Conservation (phyloP, 2,113 vertebrate species). For the Saguinus imperator region DNA sequence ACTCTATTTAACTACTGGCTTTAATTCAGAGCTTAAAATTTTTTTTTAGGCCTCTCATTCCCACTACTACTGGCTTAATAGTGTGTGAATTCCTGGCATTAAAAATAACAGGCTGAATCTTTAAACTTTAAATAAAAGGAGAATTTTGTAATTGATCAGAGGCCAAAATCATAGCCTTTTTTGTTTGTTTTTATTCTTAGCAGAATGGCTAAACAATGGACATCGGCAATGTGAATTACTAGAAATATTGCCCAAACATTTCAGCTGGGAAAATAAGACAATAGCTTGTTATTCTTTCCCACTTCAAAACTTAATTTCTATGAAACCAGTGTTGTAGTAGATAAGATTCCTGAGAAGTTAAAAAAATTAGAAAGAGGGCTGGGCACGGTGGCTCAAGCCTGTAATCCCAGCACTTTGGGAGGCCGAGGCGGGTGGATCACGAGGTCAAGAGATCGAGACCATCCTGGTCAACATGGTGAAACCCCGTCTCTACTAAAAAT, state of each 20-base stretch:
- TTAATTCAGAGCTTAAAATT: not conserved
- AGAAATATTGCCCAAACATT: conserved; percentile 53
- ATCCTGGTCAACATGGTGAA: no score
- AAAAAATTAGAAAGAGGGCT: not conserved
- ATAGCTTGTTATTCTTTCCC: not conserved
- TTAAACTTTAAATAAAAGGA: conserved; percentile 35
- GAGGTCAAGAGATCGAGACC: no score
- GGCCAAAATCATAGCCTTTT: conserved; percentile 35
- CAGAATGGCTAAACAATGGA: conserved; percentile 28
- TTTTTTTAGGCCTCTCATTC: not conserved
- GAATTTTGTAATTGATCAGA: conserved; percentile 10
- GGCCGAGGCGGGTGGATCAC: no score
- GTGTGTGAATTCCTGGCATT: conserved; percentile 37
- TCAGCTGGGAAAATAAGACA: conserved; percentile 39
- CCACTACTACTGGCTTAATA: not conserved
- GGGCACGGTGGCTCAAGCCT: no score
- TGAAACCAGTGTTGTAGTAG: not conserved
- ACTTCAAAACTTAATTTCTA: conserved; percentile 4
- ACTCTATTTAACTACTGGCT: not conserved
- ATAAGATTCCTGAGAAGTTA: not conserved
- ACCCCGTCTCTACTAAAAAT: no score
- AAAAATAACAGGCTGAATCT: conserved; percentile 31
- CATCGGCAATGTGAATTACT: not conserved
- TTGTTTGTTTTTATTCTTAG: conserved; percentile 52
- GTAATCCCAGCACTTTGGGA: no score